Percentiles rank a stretch among this genome's conserved stretches.
Conservation (phyloP, 1,140 invertebrate species). For the Bombus affinis region DNA sequence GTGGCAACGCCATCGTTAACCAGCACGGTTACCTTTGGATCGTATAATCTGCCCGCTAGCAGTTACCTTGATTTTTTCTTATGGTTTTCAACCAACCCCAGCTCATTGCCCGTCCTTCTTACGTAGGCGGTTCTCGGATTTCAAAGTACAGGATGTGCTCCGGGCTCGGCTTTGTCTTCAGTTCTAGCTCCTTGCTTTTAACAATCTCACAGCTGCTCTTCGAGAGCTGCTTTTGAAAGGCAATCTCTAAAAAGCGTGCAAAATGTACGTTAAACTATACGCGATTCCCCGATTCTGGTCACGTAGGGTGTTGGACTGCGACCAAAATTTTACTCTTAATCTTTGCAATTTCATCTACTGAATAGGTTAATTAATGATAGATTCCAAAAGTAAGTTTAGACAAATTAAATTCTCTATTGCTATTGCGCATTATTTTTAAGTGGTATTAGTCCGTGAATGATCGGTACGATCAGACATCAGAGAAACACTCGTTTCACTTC, state of each 20-base stretch:
- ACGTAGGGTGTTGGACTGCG: not conserved
- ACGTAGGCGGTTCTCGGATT: not conserved
- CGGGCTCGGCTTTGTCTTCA: not conserved
- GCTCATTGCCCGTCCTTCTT: not conserved
- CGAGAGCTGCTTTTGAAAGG: not conserved
- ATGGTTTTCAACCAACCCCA: not conserved
- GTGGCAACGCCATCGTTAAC: not conserved
- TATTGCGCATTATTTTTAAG: no score
- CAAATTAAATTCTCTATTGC: not conserved
- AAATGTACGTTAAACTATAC: not conserved
- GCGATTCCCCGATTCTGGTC: not conserved
- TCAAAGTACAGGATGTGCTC: conserved; percentile 19
- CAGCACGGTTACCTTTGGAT: not conserved
- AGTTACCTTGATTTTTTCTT: conserved; percentile 26
- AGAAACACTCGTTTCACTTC: not conserved
- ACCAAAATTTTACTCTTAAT: not conserved
- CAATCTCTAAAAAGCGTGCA: not conserved
- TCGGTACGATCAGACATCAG: not conserved
- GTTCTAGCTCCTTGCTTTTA: no score
- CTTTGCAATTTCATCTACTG: not conserved
- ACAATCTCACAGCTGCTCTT: not conserved
- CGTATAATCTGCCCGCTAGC: conserved; percentile 25
- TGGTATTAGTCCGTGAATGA: not conserved
- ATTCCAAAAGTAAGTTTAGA: not conserved
- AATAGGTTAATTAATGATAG: conserved; percentile 13